Evolutionary conservation across 2,797 vertebrate genomes (phyloP).

Genomic region (Phrynocephalus guinanensis): DNA sequence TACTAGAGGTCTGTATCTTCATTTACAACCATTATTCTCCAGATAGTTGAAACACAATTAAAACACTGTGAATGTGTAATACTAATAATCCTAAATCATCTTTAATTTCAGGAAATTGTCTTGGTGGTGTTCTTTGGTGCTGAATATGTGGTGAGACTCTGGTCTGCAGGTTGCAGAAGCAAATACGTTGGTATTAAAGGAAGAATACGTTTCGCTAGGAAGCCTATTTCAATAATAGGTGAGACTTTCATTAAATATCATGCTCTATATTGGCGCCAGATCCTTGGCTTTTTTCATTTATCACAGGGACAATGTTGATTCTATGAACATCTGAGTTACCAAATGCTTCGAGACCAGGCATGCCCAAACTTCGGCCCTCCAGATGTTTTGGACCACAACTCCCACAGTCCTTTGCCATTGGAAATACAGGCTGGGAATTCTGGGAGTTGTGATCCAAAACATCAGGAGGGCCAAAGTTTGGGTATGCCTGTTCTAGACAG

Average conservation of each 20-base stretch:
- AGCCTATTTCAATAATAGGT: slow-evolving; percentile 94
- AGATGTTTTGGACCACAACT: too few species aligned
- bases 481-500: too few species aligned
- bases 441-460: too few species aligned
- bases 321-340: background rate
- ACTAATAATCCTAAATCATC: background rate
- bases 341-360: background rate
- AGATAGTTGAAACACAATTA: background rate
- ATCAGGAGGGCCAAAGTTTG: too few species aligned
- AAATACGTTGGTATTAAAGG: slow-evolving; percentile 91
- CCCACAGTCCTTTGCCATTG: too few species aligned
- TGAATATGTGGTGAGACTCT: slow-evolving; percentile 88
- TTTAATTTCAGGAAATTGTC: slow-evolving; percentile 87
- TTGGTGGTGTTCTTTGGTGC: slow-evolving; percentile 92
- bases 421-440: too few species aligned
- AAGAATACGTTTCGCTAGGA: slow-evolving; percentile 89
- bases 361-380: too few species aligned
- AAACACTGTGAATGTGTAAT: background rate
- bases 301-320: background rate
- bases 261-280: background rate
- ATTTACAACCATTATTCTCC: background rate
- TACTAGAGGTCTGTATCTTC: background rate
- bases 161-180: slow-evolving; percentile 92
- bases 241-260: slow-evolving; percentile 43
- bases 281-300: background rate